These are phyloP conservation scores for Notoglanidium macrostoma DNA, from an alignment of 2,797 vertebrate genomes.

Conservation along the genomic window DNA sequence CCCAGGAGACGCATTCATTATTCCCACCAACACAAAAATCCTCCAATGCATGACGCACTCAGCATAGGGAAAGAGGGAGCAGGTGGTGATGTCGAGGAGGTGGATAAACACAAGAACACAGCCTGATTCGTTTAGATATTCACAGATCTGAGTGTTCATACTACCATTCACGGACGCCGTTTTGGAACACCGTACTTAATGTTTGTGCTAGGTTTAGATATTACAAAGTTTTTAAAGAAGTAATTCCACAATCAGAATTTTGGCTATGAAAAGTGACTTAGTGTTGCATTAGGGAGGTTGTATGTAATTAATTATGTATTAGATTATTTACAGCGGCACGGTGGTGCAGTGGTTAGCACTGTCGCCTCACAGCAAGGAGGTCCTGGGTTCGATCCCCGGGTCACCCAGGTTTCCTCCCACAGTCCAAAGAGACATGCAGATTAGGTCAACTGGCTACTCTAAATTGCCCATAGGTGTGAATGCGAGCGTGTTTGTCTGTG, in stretches of 20 bases:
- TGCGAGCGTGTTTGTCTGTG: too few relatives aligned
- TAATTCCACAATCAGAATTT: background rate
- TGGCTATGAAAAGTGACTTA: background rate
- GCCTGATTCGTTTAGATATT: constrained; percentile 25
- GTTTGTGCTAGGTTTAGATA: background rate
- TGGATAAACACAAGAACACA: constrained; percentile 12
- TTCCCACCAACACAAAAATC: constrained; percentile 59
- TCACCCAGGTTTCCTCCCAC: too few relatives aligned
- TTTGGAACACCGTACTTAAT: background rate
- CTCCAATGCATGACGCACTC: constrained; percentile 31
- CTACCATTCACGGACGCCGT: background rate
- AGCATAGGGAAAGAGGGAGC: constrained; percentile 34
- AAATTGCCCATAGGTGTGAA: too few relatives aligned
- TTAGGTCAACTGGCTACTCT: too few relatives aligned
- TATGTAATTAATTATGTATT: background rate
- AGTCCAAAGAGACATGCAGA: too few relatives aligned
- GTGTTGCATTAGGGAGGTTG: background rate
- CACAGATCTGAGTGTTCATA: background rate
- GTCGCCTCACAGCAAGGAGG: too few relatives aligned
- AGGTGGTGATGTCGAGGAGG: background rate
- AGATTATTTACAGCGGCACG: background rate
- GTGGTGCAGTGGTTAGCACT: too few relatives aligned
- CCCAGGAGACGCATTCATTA: constrained; percentile 69
- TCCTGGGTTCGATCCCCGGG: too few relatives aligned
- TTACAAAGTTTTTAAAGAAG: background rate